phyloP scores from a whole-genome alignment of 2,888 invertebrate genomes.

The Campaea margaritaria region DNA sequence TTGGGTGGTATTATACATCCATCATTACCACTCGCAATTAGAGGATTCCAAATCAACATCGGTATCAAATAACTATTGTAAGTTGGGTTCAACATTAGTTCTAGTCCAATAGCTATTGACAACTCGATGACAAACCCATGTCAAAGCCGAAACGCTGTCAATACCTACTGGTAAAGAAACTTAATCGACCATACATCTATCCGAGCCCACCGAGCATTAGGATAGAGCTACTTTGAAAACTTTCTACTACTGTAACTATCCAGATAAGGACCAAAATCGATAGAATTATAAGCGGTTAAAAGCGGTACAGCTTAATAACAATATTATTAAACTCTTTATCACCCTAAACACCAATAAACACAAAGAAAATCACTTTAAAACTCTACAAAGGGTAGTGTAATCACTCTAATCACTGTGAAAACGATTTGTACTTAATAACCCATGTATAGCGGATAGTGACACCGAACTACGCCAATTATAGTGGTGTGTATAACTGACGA shows the following conservation, averaged over 20 bases:
- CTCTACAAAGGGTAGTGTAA: too few species aligned
- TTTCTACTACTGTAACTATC: conserved; percentile 9
- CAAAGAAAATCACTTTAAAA: too few species aligned
- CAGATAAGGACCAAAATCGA: not conserved
- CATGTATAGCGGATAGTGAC: too few species aligned
- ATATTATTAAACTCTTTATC: too few species aligned
- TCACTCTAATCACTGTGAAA: too few species aligned
- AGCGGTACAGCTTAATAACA: not conserved
- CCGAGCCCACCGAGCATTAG: conserved; percentile 21
- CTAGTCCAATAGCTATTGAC: conserved; percentile 12
- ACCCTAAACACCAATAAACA: too few species aligned
- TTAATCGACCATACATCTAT: conserved; percentile 33
- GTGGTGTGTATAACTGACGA: too few species aligned
- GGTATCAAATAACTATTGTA: not conserved
- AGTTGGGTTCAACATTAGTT: conserved; percentile 5
- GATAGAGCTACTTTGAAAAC: conserved; percentile 21
- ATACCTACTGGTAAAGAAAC: conserved; percentile 31
- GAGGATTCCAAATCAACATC: not conserved
- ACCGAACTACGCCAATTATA: too few species aligned
- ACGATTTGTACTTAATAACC: too few species aligned
- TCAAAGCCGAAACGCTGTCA: conserved; percentile 23
- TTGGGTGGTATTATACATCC: too few species aligned
- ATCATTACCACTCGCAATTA: not conserved
- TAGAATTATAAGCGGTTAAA: not conserved
- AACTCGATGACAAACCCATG: conserved; percentile 27